Conservation (phyloP, 2,113 vertebrate genomes). For the Ophiodon elongatus region DNA sequence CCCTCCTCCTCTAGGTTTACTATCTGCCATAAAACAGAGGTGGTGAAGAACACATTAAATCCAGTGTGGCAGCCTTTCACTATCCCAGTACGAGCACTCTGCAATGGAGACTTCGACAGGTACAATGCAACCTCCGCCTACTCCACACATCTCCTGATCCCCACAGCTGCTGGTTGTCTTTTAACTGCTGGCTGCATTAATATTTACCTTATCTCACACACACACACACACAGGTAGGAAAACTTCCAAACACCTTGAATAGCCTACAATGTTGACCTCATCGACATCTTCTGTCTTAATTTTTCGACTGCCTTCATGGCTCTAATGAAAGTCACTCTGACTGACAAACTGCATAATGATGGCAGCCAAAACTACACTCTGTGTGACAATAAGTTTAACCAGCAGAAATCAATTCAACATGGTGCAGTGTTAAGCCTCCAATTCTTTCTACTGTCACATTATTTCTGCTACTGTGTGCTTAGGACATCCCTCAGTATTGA, state of each 20-base stretch:
- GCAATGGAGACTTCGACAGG: slow-evolving; percentile 84
- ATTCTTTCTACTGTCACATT: slow-evolving; percentile 16
- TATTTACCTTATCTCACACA: slow-evolving; percentile 19
- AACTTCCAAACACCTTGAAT: slow-evolving; percentile 9
- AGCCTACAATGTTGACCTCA: neutral
- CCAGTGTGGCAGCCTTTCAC: slow-evolving; percentile 82
- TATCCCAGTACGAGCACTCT: slow-evolving; percentile 79
- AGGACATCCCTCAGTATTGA: slow-evolving; percentile 41
- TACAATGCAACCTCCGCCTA: slow-evolving; percentile 30
- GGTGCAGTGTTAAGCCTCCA: slow-evolving; percentile 15
- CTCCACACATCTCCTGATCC: neutral
- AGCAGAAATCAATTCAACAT: slow-evolving; percentile 50
- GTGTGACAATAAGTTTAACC: slow-evolving; percentile 27
- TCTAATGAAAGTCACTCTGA: slow-evolving; percentile 27
- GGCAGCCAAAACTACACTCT: slow-evolving; percentile 26
- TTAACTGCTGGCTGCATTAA: neutral
- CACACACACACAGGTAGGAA: neutral
- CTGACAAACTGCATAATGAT: slow-evolving; percentile 34
- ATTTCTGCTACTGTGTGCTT: slow-evolving; percentile 18
- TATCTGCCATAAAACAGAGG: slow-evolving; percentile 84
- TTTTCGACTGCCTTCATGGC: slow-evolving; percentile 10
- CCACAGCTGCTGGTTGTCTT: slow-evolving; percentile 10
- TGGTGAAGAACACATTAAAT: slow-evolving; percentile 83
- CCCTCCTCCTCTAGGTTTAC: slow-evolving; percentile 72
- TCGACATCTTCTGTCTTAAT: slow-evolving; percentile 20